Percentiles rank a stretch among this genome's conserved stretches.
These are phyloP conservation scores for Eurois occulta DNA, from an alignment of 2,888 invertebrate species.

Conservation along the genomic window DNA sequence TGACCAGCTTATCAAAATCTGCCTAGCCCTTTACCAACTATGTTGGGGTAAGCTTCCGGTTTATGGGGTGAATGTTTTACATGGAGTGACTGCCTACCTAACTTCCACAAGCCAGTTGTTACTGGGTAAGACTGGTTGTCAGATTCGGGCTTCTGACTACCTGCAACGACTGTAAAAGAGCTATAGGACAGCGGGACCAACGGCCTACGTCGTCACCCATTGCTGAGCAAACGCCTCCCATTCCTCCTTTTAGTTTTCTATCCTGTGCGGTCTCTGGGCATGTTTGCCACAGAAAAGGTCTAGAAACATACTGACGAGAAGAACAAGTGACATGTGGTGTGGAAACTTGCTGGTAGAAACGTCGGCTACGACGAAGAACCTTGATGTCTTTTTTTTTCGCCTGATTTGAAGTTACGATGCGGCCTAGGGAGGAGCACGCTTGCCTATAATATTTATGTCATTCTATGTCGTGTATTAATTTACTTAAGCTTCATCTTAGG, in stretches of 20 bases:
- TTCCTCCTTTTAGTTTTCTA: too few relatives aligned
- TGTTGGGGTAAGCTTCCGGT: not conserved
- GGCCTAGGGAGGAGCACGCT: not conserved
- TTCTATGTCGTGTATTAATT: constrained; percentile 56
- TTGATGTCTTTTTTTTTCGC: not conserved
- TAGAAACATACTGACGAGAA: too few relatives aligned
- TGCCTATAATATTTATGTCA: not conserved
- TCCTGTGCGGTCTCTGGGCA: not conserved
- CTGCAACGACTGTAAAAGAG: too few relatives aligned
- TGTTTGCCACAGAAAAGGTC: too few relatives aligned
- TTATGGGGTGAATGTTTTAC: not conserved
- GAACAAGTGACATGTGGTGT: not conserved
- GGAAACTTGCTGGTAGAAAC: not conserved
- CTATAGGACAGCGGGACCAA: too few relatives aligned
- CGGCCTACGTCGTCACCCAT: too few relatives aligned
- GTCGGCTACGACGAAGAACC: not conserved
- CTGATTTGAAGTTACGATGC: not conserved
- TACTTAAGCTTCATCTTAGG: constrained; percentile 98
- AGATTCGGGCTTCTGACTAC: too few relatives aligned
- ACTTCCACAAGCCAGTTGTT: too few relatives aligned
- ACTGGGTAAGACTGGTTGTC: too few relatives aligned
- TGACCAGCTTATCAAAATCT: not conserved
- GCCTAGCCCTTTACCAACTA: not conserved
- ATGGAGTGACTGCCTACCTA: too few relatives aligned
- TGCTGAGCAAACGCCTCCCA: too few relatives aligned